phyloP scores from a whole-genome alignment of 2,113 vertebrate species.

The Seriola quinqueradiata region DNA sequence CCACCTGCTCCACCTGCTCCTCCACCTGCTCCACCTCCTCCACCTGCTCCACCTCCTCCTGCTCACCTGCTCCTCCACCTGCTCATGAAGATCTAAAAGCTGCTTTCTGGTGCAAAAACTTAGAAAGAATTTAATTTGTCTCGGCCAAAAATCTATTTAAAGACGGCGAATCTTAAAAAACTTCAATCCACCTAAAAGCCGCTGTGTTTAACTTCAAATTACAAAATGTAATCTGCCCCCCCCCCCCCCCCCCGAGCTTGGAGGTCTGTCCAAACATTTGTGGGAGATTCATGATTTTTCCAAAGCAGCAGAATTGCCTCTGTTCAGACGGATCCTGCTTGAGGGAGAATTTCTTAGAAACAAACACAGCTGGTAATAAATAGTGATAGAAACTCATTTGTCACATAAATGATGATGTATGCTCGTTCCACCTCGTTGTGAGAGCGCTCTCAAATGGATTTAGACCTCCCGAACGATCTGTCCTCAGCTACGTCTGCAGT shows the following conservation, averaged over 20 bases:
- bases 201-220: neutral
- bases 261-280: neutral
- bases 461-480: neutral
- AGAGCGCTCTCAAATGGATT: conserved; percentile 15
- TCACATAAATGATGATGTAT: conserved; percentile 42
- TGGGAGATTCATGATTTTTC: conserved; percentile 9
- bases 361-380: conserved; percentile 38
- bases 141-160: no score
- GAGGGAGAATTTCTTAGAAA: conserved; percentile 29
- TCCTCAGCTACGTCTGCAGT: neutral
- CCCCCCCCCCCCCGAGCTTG: neutral
- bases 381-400: conserved; percentile 44
- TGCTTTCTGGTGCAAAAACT: no score
- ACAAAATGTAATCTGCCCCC: no score
- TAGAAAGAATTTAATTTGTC: no score
- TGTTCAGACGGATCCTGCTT: neutral
- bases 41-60: no score
- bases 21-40: no score
- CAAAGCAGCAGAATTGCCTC: neutral
- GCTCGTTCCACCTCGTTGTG: neutral
- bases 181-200: no score
- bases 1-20: no score
- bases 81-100: no score
- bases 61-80: no score
- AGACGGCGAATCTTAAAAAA: no score